phyloP scores from a whole-genome alignment of 2,797 vertebrate genomes.

The Perodicticus potto region DNA sequence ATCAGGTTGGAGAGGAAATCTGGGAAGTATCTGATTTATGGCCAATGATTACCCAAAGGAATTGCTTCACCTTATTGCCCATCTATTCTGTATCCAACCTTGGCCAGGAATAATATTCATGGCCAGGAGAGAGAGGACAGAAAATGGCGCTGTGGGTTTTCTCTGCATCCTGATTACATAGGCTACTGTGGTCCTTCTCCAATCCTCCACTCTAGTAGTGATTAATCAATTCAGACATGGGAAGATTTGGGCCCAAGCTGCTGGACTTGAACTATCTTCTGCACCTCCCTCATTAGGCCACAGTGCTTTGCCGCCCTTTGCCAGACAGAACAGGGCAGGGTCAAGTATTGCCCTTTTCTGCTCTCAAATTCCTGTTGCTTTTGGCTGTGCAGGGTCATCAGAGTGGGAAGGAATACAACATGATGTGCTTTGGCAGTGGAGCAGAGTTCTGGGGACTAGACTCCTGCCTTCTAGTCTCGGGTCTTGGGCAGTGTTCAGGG shows the following conservation, averaged over 20 bases:
- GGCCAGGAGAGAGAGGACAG: neutral
- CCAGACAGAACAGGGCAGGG: slow-evolving; percentile 22
- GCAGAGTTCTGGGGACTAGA: neutral
- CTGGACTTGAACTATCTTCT: neutral
- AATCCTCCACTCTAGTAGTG: neutral
- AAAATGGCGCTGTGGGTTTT: neutral
- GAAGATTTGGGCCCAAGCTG: neutral
- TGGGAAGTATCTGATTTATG: neutral
- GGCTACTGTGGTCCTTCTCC: neutral
- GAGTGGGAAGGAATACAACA: neutral
- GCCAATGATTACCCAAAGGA: neutral
- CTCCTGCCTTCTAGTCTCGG: neutral
- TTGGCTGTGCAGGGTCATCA: slow-evolving; percentile 46
- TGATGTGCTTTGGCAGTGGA: neutral
- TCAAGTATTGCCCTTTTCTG: slow-evolving; percentile 16
- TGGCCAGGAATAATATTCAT: neutral
- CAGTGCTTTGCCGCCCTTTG: neutral
- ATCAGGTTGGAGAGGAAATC: neutral
- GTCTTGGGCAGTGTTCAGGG: neutral
- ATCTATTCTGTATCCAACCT: neutral
- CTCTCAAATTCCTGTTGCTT: slow-evolving; percentile 44
- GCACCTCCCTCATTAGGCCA: neutral
- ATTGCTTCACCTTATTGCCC: neutral
- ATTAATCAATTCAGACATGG: neutral
- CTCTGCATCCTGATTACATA: neutral